Conservation (phyloP, 2,888 invertebrate species). For the Leucophenga montana region DNA sequence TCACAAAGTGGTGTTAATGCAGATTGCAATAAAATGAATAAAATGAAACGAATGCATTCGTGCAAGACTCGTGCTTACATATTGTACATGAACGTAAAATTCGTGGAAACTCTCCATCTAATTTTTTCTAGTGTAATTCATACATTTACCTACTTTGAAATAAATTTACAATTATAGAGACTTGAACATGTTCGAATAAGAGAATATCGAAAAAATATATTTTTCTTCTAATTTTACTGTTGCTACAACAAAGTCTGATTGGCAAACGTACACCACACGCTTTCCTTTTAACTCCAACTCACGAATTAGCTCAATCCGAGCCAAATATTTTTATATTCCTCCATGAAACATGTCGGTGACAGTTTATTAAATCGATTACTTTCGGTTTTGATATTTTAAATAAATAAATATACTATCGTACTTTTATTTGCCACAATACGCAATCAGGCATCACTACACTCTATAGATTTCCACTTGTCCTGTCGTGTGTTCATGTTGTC, state of each 20-base stretch:
- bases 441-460: no score
- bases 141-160: no score
- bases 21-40: no score
- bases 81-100: no score
- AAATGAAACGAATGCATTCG: not conserved
- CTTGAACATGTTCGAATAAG: slow-evolving; percentile 61
- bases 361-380: slow-evolving; percentile 73
- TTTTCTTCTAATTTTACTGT: slow-evolving; percentile 29
- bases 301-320: no score
- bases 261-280: not conserved
- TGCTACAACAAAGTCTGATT: slow-evolving; percentile 17
- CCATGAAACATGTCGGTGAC: slow-evolving; percentile 64
- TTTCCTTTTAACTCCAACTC: not conserved
- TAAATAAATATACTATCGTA: slow-evolving; percentile 59
- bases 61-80: not conserved
- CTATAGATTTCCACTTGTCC: not conserved
- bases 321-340: not conserved
- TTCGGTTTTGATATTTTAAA: slow-evolving; percentile 66
- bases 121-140: not conserved
- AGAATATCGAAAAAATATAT: slow-evolving; percentile 16
- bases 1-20: no score
- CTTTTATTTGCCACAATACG: not conserved
- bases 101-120: no score
- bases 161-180: slow-evolving; percentile 70
- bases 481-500: not conserved